A percentile compares a stretch with the other conserved stretches of the same genome.
Conservation (phyloP, 2,888 invertebrate species). For the Rhagonycha fulva region DNA sequence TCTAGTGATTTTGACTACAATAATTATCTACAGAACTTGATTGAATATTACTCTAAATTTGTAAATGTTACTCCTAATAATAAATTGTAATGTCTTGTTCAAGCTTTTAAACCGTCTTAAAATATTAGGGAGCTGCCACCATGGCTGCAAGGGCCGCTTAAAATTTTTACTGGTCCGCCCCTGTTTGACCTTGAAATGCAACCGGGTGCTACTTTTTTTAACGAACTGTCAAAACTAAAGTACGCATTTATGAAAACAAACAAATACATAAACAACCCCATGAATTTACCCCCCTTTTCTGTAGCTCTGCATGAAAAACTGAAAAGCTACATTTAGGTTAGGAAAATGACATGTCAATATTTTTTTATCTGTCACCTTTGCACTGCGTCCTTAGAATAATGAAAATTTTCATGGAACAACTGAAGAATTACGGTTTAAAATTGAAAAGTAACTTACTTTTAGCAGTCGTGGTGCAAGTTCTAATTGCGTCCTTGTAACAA, state of each 20-base stretch:
- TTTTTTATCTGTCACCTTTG: background rate
- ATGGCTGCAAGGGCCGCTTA: background rate
- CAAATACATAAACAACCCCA: background rate
- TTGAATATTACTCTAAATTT: no score
- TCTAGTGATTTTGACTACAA: no score
- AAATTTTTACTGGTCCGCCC: background rate
- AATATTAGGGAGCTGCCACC: no score
- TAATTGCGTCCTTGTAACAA: constrained; percentile 65
- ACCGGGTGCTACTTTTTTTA: background rate
- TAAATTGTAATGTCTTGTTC: no score
- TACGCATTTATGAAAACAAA: background rate
- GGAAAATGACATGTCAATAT: background rate
- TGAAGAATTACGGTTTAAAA: background rate
- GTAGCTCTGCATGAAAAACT: background rate
- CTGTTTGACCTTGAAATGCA: background rate
- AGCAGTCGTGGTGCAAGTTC: constrained; percentile 57
- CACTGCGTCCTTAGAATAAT: background rate
- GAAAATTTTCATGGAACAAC: no score
- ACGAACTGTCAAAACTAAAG: background rate
- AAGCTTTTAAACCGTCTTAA: no score
- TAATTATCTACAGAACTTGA: no score
- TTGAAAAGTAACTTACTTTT: constrained; percentile 35
- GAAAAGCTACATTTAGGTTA: background rate
- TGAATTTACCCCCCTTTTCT: background rate
- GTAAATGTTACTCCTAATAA: no score